phyloP scores from a whole-genome alignment of 2,113 vertebrate genomes.

The Melozone crissalis region DNA sequence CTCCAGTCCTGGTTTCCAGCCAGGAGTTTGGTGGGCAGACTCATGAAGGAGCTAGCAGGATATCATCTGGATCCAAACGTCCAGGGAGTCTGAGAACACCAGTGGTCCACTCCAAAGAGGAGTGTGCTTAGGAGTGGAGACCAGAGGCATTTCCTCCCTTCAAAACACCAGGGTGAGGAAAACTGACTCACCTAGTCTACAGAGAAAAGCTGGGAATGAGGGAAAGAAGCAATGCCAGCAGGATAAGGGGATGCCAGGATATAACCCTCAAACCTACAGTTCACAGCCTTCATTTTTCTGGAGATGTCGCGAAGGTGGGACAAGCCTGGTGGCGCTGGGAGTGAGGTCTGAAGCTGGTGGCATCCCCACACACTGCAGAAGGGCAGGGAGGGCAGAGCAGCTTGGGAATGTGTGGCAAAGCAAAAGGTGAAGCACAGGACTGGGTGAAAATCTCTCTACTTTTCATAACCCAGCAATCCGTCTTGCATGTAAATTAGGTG shows the following conservation, averaged over 20 bases:
- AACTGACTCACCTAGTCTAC: background rate
- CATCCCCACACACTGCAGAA: background rate
- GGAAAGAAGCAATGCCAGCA: background rate
- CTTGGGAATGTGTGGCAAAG: background rate
- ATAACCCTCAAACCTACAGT: background rate
- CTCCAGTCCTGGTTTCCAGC: background rate
- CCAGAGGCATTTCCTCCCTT: background rate
- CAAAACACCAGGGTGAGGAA: background rate
- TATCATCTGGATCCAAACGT: background rate
- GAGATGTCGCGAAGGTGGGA: background rate
- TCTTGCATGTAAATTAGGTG: slow-evolving; percentile 29
- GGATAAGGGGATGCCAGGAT: background rate
- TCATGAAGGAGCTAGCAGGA: background rate
- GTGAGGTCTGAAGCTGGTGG: background rate
- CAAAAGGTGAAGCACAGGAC: slow-evolving; percentile 1
- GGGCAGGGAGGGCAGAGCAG: fast-evolving
- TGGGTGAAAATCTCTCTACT: background rate
- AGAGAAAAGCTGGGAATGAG: background rate
- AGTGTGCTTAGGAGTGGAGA: background rate
- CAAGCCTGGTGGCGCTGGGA: fast-evolving
- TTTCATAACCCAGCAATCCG: background rate
- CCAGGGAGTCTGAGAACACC: background rate
- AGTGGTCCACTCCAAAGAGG: background rate
- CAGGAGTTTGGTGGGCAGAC: background rate
- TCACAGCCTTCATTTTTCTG: background rate